Percentiles rank a stretch among this genome's conserved stretches.
Conservation (phyloP, 2,113 vertebrate genomes). For the Carettochelys insculpta region DNA sequence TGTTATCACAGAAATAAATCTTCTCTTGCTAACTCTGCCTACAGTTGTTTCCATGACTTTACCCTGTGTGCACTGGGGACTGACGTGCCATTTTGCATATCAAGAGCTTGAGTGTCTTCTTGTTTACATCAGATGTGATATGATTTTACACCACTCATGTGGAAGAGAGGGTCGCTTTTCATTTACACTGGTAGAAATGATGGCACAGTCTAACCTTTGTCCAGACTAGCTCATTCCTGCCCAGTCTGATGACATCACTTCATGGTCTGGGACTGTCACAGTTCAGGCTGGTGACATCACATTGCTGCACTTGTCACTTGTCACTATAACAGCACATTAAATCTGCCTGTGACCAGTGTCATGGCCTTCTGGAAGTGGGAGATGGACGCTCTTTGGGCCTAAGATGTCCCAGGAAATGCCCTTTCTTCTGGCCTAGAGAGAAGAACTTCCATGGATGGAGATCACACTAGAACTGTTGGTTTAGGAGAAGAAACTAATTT, state of each 20-base stretch:
- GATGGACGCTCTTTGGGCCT: not conserved
- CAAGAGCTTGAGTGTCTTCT: rapidly evolving
- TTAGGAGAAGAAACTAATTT: not conserved
- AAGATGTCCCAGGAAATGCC: not conserved
- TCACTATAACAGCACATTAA: no score
- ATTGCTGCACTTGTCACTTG: not conserved
- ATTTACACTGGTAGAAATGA: not conserved
- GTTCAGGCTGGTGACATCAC: not conserved
- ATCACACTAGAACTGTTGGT: not conserved
- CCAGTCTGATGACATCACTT: not conserved
- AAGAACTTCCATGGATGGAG: no score
- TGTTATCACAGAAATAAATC: not conserved
- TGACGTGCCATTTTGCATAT: not conserved
- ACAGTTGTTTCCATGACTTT: not conserved
- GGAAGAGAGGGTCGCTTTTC: not conserved
- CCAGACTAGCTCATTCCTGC: not conserved
- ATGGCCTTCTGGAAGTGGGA: rapidly evolving
- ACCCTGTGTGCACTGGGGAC: not conserved
- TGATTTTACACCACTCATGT: no score
- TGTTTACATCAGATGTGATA: no score
- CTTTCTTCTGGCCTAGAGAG: not conserved
- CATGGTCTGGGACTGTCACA: rapidly evolving
- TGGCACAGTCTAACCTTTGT: not conserved
- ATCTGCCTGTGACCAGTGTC: not conserved
- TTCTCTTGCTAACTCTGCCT: not conserved